These are phyloP conservation scores for Helobdella robusta DNA, from an alignment of 2,888 invertebrate species.

Conservation along the genomic window DNA sequence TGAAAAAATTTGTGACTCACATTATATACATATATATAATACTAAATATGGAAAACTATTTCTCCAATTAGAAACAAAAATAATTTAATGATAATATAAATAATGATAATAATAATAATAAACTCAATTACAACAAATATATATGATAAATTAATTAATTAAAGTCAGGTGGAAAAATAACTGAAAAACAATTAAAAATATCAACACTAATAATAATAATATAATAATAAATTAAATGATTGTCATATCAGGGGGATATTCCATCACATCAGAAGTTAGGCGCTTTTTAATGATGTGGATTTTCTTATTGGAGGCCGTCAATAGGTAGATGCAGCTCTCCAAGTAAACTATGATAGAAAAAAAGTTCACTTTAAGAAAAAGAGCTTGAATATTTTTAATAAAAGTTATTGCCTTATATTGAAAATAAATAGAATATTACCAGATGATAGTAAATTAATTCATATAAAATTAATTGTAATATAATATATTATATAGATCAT, in stretches of 20 bases:
- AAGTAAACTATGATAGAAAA: constrained; percentile 15
- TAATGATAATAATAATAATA: no score
- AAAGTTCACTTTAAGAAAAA: not conserved
- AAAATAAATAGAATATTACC: not conserved
- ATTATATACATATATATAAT: no score
- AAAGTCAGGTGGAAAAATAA: not conserved
- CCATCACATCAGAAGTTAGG: not conserved
- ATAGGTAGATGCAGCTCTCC: constrained; percentile 20
- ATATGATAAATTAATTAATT: not conserved
- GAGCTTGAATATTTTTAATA: not conserved
- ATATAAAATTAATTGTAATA: no score
- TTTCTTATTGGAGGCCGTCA: constrained; percentile 23
- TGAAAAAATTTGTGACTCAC: no score
- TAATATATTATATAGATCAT: no score
- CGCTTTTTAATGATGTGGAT: constrained; percentile 23
- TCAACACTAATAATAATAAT: no score
- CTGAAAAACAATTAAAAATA: no score
- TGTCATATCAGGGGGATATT: not conserved
- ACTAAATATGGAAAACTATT: no score
- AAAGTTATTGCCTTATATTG: constrained; percentile 1
- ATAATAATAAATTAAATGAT: no score
- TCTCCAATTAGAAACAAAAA: no score
- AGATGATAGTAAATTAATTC: not conserved
- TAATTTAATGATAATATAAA: no score
- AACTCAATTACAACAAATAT: no score